A percentile compares a stretch with the other conserved stretches of the same genome.
phyloP scores from a whole-genome alignment of 2,888 invertebrate genomes.

The Physocephala rufipes region DNA sequence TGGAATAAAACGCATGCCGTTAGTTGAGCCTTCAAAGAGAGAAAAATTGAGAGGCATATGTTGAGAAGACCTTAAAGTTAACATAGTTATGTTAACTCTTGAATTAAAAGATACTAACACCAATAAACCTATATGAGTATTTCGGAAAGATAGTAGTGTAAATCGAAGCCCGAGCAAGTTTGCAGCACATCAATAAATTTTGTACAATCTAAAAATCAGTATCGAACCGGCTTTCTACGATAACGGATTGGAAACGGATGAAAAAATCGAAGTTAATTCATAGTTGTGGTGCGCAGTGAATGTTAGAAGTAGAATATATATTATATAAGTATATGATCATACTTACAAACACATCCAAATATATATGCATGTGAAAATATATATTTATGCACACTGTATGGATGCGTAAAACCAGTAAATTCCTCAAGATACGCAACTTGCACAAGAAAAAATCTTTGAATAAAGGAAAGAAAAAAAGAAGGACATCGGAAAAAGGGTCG shows the following conservation, averaged over 20 bases:
- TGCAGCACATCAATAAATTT: constrained; percentile 1
- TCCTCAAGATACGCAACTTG: constrained; percentile 24
- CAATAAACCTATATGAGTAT: no score
- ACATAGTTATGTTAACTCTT: no score
- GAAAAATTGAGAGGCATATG: no score
- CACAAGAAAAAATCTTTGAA: constrained; percentile 25
- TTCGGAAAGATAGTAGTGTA: background rate
- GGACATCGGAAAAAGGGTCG: no score
- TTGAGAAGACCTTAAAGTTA: no score
- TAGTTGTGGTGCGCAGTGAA: constrained; percentile 21
- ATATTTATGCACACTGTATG: background rate
- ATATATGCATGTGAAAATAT: constrained; percentile 5
- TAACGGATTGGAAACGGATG: constrained; percentile 58
- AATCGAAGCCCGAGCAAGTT: background rate
- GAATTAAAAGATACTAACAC: no score
- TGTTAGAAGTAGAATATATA: constrained; percentile 15
- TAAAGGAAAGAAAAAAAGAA: constrained; percentile 4
- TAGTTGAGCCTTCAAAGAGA: no score
- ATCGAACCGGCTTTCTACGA: constrained; percentile 66
- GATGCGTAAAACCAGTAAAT: constrained; percentile 5
- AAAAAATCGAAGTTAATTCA: background rate
- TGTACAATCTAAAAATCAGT: constrained; percentile 53
- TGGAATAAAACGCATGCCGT: no score
- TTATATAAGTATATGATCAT: background rate
- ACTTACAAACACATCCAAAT: background rate